Percentiles rank a stretch among this genome's conserved stretches.
phyloP scores from a whole-genome alignment of 1,140 invertebrate genomes.

The Nephotettix cincticeps region DNA sequence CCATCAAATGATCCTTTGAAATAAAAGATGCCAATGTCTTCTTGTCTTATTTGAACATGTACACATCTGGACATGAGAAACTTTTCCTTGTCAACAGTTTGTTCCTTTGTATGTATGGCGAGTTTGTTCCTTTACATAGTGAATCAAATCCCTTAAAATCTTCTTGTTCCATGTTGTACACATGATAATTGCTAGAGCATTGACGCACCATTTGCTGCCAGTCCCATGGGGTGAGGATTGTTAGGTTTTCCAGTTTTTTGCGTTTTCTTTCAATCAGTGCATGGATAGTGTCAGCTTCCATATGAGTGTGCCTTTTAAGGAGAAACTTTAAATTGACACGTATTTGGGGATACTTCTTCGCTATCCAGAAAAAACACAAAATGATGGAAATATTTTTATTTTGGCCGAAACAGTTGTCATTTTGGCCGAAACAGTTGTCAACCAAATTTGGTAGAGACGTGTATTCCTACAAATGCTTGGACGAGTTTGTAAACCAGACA shows the following conservation, averaged over 20 bases:
- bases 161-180: slow-evolving; percentile 22
- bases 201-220: slow-evolving; percentile 28
- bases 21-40: slow-evolving; percentile 19
- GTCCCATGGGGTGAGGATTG: too few species aligned
- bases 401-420: slow-evolving; percentile 3
- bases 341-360: slow-evolving; percentile 15
- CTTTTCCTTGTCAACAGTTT: slow-evolving; percentile 21
- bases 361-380: not conserved
- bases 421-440: too few species aligned
- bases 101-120: slow-evolving; percentile 13
- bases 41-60: slow-evolving; percentile 12
- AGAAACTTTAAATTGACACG: slow-evolving; percentile 43
- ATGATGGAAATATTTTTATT: not conserved
- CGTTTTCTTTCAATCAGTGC: slow-evolving; percentile 27
- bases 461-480: too few species aligned
- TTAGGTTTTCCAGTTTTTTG: not conserved
- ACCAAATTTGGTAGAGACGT: too few species aligned
- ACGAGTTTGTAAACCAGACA: too few species aligned
- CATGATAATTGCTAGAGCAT: slow-evolving; percentile 17
- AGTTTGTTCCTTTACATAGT: not conserved
- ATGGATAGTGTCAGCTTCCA: slow-evolving; percentile 44
- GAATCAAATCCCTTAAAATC: slow-evolving; percentile 12
- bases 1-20: slow-evolving; percentile 18
- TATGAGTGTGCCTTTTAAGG: slow-evolving; percentile 45
- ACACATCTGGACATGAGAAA: slow-evolving; percentile 19